Percentiles rank a stretch among this genome's conserved stretches.
These are phyloP conservation scores for Pomatorhinus ruficollis DNA, from an alignment of 2,113 vertebrate genomes.

Conservation along the genomic window DNA sequence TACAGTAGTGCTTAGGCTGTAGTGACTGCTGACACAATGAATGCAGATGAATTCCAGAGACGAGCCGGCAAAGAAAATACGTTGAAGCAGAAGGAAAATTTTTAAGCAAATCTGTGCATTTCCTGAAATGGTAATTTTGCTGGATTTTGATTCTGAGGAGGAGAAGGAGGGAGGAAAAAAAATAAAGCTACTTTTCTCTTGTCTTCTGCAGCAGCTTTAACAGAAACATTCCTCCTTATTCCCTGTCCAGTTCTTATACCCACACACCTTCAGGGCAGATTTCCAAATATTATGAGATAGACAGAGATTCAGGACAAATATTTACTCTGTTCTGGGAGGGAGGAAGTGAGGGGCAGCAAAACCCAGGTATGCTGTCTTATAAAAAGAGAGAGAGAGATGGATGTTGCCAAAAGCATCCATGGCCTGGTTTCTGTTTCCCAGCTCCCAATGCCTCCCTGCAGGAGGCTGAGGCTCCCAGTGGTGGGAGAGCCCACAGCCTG, in stretches of 20 bases:
- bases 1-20: background rate
- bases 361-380: background rate
- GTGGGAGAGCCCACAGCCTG: background rate
- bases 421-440: background rate
- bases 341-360: background rate
- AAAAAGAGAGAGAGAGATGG: background rate
- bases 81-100: background rate
- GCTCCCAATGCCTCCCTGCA: background rate
- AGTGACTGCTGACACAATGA: background rate
- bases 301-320: background rate
- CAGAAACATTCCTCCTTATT: background rate
- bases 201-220: background rate
- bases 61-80: background rate
- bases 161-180: background rate
- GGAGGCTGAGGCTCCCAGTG: background rate
- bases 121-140: background rate
- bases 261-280: background rate
- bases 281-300: background rate
- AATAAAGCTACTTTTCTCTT: background rate
- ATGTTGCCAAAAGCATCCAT: background rate
- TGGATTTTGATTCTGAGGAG: background rate
- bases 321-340: background rate
- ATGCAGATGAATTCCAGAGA: constrained; percentile 1
- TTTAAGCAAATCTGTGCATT: background rate
- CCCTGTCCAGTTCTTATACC: background rate